A percentile compares a stretch with the other conserved stretches of the same genome.
Evolutionary conservation across 2,888 invertebrate genomes (phyloP).

Genomic region (Drosophila kambysellisi): DNA sequence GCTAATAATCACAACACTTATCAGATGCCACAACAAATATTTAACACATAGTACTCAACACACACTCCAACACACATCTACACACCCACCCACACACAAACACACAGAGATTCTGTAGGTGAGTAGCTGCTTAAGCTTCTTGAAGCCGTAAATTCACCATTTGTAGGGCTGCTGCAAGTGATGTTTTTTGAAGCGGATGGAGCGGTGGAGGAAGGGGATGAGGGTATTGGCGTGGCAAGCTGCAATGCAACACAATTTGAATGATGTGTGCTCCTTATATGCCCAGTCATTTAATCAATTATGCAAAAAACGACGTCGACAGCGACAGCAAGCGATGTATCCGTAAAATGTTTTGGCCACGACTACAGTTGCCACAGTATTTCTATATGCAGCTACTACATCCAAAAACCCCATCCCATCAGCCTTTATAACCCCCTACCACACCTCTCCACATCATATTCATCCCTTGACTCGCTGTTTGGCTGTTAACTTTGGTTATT

Average conservation of each 20-base stretch:
- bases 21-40: conserved; percentile 64
- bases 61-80: conserved; percentile 20
- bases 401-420: background rate
- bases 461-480: conserved; percentile 20
- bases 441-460: background rate
- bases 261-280: conserved; percentile 67
- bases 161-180: conserved; percentile 39
- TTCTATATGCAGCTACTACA: conserved; percentile 9
- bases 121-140: conserved; percentile 19
- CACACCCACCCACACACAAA: conserved; percentile 14
- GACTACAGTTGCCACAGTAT: conserved; percentile 44
- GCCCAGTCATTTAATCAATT: conserved; percentile 84
- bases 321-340: conserved; percentile 60
- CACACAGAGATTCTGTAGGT: conserved; percentile 12
- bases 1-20: conserved; percentile 76
- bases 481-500: conserved; percentile 44
- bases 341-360: conserved; percentile 76
- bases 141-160: conserved; percentile 67
- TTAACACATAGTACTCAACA: conserved; percentile 29
- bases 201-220: background rate
- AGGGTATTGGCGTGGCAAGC: conserved; percentile 5
- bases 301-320: conserved; percentile 80
- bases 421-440: background rate
- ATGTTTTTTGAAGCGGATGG: background rate
- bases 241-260: conserved; percentile 53